Conservation (phyloP, 2,113 vertebrate genomes). For the Scophthalmus maximus region DNA sequence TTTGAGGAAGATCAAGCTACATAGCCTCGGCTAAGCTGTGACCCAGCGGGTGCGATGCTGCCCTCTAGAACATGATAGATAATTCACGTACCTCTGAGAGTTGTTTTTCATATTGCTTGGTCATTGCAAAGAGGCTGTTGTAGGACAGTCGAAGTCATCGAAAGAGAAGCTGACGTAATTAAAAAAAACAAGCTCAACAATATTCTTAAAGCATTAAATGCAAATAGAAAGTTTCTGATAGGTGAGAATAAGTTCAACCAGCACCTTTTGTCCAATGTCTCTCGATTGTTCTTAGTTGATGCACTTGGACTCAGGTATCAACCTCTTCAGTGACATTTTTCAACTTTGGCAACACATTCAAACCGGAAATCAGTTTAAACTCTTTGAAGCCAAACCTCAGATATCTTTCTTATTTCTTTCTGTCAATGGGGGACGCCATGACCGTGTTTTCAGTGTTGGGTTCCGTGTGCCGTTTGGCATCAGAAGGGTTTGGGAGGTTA, state of each 20-base stretch:
- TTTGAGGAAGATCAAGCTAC: slow-evolving; percentile 69
- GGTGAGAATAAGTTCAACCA: too few species aligned
- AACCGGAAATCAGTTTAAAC: background rate
- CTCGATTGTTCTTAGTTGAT: too few species aligned
- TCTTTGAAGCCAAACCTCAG: background rate
- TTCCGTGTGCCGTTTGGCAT: slow-evolving; percentile 67
- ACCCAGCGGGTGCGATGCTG: slow-evolving; percentile 22
- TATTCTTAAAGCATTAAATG: too few species aligned
- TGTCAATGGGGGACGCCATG: slow-evolving; percentile 6
- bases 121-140: background rate
- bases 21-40: slow-evolving; percentile 50
- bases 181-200: too few species aligned
- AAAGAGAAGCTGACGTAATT: background rate
- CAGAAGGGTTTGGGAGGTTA: slow-evolving; percentile 66
- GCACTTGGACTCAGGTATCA: too few species aligned
- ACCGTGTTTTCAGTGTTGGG: slow-evolving; percentile 71
- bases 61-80: slow-evolving; percentile 5
- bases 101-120: slow-evolving; percentile 13
- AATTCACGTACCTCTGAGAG: background rate
- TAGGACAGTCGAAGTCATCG: background rate
- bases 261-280: too few species aligned
- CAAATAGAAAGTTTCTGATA: too few species aligned
- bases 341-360: background rate
- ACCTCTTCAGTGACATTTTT: too few species aligned
- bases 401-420: slow-evolving; percentile 35